These are phyloP conservation scores for Pinna nobilis DNA, from an alignment of 1,140 invertebrate species.

Conservation along the genomic window DNA sequence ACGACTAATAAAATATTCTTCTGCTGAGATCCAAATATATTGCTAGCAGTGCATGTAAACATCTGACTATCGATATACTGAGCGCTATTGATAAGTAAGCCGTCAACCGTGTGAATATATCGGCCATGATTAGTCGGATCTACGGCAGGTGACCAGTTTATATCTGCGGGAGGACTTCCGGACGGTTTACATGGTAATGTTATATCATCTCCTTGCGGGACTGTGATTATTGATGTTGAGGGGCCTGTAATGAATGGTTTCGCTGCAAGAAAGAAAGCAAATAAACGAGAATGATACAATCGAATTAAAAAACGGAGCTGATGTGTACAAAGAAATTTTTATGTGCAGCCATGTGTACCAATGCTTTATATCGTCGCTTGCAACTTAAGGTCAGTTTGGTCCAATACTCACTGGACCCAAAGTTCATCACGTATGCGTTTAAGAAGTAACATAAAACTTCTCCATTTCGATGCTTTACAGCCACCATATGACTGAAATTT, in stretches of 20 bases:
- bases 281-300: not conserved
- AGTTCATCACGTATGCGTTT: no score
- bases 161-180: constrained; percentile 20
- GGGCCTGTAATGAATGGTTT: not conserved
- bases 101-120: constrained; percentile 23
- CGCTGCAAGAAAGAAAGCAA: not conserved
- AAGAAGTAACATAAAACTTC: no score
- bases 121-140: constrained; percentile 26
- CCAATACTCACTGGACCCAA: no score
- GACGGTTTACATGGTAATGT: constrained; percentile 26
- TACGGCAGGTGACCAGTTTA: constrained; percentile 13
- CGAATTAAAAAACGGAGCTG: not conserved
- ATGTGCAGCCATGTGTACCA: no score
- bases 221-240: not conserved
- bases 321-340: no score
- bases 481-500: no score
- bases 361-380: no score
- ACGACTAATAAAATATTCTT: constrained; percentile 20
- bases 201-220: constrained; percentile 17
- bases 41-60: constrained; percentile 21
- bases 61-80: constrained; percentile 15
- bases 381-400: no score
- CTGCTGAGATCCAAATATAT: constrained; percentile 22
- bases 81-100: constrained; percentile 2
- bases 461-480: no score